Conservation (phyloP, 2,888 invertebrate genomes). For the Eudemis profundana region DNA sequence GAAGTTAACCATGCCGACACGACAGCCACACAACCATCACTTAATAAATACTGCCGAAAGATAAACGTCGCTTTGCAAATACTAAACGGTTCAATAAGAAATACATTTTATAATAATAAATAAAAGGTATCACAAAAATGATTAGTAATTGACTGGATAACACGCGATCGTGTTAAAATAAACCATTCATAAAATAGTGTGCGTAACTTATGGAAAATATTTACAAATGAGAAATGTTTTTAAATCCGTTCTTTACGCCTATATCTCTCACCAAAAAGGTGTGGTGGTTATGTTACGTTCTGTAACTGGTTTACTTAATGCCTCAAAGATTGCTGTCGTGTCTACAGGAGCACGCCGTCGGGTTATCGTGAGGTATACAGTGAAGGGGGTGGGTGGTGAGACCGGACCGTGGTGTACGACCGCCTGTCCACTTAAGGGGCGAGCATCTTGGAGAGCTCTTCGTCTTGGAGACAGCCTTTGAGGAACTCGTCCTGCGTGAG, state of each 20-base stretch:
- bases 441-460: constrained; percentile 97
- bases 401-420: constrained; percentile 52
- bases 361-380: constrained; percentile 62
- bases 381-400: constrained; percentile 53
- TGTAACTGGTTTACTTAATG: constrained; percentile 17
- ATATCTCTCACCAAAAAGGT: constrained; percentile 19
- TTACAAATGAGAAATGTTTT: constrained; percentile 34
- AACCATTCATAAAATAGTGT: constrained; percentile 22
- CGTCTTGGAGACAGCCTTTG: constrained; percentile 98
- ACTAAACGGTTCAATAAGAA: constrained; percentile 13
- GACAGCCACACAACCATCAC: constrained; percentile 50
- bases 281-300: constrained; percentile 11
- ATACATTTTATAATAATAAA: constrained; percentile 25
- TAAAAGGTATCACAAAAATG: constrained; percentile 15
- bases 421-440: constrained; percentile 89
- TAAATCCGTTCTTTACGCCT: constrained; percentile 7
- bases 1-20: constrained; percentile 55
- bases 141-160: constrained; percentile 36
- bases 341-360: constrained; percentile 59
- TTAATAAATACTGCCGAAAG: constrained; percentile 33
- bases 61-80: constrained; percentile 24
- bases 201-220: constrained; percentile 35
- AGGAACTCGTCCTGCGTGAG: constrained; percentile 99
- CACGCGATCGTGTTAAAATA: constrained; percentile 53
- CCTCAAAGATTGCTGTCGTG: constrained; percentile 37